Evolutionary conservation across 2,888 invertebrate genomes (phyloP).

Genomic region (Cepaea hortensis): DNA sequence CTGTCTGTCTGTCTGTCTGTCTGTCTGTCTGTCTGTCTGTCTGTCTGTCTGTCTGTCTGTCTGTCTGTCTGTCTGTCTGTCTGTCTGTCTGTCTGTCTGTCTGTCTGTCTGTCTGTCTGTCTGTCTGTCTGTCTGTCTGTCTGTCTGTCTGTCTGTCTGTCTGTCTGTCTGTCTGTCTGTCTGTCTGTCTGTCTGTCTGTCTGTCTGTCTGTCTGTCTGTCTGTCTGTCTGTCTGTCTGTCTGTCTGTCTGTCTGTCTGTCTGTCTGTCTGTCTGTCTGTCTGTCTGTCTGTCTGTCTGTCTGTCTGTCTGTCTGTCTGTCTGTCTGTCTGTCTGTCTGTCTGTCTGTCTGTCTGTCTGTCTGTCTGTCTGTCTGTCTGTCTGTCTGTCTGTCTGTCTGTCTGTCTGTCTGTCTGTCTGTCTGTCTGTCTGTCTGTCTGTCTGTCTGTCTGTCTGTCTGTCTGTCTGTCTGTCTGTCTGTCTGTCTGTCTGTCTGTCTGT

Average conservation of each 20-base stretch:
- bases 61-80: constrained; percentile 32
- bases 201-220: constrained; percentile 35
- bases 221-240: constrained; percentile 2
- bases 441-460: not conserved
- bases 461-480: constrained; percentile 30
- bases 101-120: constrained; percentile 28
- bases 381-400: constrained; percentile 35
- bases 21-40: constrained; percentile 35
- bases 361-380: constrained; percentile 5
- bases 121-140: constrained; percentile 15
- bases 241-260: constrained; percentile 34
- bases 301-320: constrained; percentile 15
- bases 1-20: not conserved
- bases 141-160: constrained; percentile 25
- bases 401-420: constrained; percentile 3
- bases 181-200: constrained; percentile 5
- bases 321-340: constrained; percentile 22
- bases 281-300: constrained; percentile 29
- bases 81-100: not conserved
- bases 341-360: constrained; percentile 28
- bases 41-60: not conserved
- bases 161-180: constrained; percentile 28
- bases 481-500: constrained; percentile 15
- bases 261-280: not conserved
- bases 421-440: constrained; percentile 31